phyloP scores from a whole-genome alignment of 2,113 vertebrate species.

The Scomber colias region DNA sequence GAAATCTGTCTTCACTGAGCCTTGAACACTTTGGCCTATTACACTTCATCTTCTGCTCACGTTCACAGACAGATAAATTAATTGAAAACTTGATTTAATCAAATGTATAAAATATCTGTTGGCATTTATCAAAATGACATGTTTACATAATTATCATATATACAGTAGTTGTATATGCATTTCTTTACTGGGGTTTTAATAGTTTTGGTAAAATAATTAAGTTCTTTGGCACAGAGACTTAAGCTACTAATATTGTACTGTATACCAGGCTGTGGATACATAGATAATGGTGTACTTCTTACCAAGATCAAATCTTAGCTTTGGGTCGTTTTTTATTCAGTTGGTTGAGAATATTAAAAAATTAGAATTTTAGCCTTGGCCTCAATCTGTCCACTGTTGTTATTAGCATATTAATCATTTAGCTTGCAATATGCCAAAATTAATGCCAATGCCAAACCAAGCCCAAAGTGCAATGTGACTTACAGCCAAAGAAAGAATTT shows the following conservation, averaged over 20 bases:
- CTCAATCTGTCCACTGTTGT: neutral
- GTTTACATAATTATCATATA: neutral
- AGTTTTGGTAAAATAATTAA: neutral
- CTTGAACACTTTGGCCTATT: conserved; percentile 35
- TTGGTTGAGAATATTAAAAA: neutral
- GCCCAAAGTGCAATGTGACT: neutral
- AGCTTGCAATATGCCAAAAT: neutral
- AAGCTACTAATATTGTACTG: too few species aligned
- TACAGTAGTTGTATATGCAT: neutral
- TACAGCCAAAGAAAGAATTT: neutral
- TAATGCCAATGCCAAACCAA: neutral
- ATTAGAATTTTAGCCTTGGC: neutral
- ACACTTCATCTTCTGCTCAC: conserved; percentile 19
- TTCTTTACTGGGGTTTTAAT: neutral
- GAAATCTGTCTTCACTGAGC: conserved; percentile 45
- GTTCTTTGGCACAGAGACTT: too few species aligned
- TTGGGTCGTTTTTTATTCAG: neutral
- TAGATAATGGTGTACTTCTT: neutral
- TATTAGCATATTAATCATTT: neutral
- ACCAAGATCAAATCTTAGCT: neutral
- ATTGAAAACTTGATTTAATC: neutral
- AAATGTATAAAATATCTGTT: neutral
- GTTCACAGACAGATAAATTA: conserved; percentile 4
- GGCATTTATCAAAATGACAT: neutral
- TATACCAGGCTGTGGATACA: too few species aligned